Percentiles rank a stretch among this genome's conserved stretches.
Conservation (phyloP, 1,140 invertebrate genomes). For the Pteromalus puparum region DNA sequence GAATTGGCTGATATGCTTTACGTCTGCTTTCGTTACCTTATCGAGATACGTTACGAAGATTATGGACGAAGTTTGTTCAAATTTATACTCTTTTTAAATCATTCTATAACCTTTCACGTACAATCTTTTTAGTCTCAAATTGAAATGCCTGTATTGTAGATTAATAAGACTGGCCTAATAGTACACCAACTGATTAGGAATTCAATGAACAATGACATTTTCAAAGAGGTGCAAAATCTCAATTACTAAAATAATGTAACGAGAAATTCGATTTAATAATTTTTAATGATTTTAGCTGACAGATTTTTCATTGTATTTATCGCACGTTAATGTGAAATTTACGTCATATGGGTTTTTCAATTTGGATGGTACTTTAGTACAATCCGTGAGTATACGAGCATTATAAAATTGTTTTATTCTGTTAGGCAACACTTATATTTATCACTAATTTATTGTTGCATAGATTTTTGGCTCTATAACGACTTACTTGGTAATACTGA, state of each 20-base stretch:
- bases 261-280: background rate
- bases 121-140: background rate
- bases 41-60: slow-evolving; percentile 2
- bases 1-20: background rate
- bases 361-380: slow-evolving; percentile 56
- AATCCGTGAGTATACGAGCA: slow-evolving; percentile 53
- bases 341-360: slow-evolving; percentile 58
- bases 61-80: background rate
- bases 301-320: slow-evolving; percentile 57
- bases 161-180: slow-evolving; percentile 9
- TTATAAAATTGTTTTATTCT: background rate
- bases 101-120: background rate
- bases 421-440: background rate
- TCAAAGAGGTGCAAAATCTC: slow-evolving; percentile 1
- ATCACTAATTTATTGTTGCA: background rate
- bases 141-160: background rate
- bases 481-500: slow-evolving; percentile 58
- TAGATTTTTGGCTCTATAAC: slow-evolving; percentile 55
- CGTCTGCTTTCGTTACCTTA: background rate
- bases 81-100: background rate
- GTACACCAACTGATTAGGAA: slow-evolving; percentile 4
- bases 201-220: background rate
- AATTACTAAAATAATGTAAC: background rate
- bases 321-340: slow-evolving; percentile 57
- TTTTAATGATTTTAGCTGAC: slow-evolving; percentile 52